Evolutionary conservation across 2,888 invertebrate genomes (phyloP).

Genomic region (Corbicula japonica): DNA sequence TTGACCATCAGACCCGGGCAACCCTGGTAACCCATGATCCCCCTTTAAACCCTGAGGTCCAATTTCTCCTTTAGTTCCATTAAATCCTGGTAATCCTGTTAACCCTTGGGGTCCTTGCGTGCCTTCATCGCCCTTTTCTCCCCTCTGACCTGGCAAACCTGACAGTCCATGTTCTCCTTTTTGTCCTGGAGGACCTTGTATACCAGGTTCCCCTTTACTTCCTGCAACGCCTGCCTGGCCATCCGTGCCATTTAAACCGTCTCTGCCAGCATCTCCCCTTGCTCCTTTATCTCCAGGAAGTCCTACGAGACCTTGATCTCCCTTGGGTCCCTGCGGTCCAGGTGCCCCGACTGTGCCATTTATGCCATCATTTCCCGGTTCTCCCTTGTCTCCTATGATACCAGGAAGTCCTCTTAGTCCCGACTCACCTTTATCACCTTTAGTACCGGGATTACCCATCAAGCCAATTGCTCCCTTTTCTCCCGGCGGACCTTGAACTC

Average conservation of each 20-base stretch:
- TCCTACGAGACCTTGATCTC: slow-evolving; percentile 66
- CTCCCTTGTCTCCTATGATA: slow-evolving; percentile 18
- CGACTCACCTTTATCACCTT: slow-evolving; percentile 45
- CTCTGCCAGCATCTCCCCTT: slow-evolving; percentile 41
- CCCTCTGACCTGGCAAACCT: slow-evolving; percentile 47
- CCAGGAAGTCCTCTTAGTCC: slow-evolving; percentile 25
- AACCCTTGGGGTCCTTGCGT: slow-evolving; percentile 38
- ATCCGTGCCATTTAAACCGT: slow-evolving; percentile 41
- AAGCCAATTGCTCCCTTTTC: slow-evolving; percentile 6
- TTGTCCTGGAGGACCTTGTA: slow-evolving; percentile 44
- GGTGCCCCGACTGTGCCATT: slow-evolving; percentile 32
- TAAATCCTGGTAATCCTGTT: slow-evolving; percentile 18
- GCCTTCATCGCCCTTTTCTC: slow-evolving; percentile 34
- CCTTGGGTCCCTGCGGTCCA: slow-evolving; percentile 28
- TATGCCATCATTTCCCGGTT: slow-evolving; percentile 20
- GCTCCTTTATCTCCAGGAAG: slow-evolving; percentile 52
- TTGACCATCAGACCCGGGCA: slow-evolving; percentile 15
- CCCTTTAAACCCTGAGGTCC: slow-evolving; percentile 53
- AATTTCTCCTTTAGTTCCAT: slow-evolving; percentile 30
- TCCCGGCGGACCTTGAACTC: slow-evolving; percentile 19
- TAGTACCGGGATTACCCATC: slow-evolving; percentile 36
- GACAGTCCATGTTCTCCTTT: slow-evolving; percentile 37
- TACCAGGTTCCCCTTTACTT: slow-evolving; percentile 41
- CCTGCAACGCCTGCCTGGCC: slow-evolving; percentile 44
- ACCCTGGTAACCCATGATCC: slow-evolving; percentile 27